Conservation (phyloP, 2,113 vertebrate genomes). For the Camarhynchus parvulus region DNA sequence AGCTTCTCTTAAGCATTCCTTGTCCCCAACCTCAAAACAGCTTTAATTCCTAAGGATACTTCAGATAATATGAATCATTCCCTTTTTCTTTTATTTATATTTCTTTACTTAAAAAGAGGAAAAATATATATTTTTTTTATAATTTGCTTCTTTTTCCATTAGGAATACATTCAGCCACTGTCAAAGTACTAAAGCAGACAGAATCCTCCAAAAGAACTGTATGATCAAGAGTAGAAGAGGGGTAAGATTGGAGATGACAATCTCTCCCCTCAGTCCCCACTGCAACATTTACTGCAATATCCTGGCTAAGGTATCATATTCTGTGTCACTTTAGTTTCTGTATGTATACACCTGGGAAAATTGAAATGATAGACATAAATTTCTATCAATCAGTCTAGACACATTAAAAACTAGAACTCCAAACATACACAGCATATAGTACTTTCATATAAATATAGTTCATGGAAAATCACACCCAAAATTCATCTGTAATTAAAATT, state of each 20-base stretch:
- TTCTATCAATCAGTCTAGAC: neutral
- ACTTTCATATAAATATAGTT: neutral
- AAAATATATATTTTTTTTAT: too few relatives aligned
- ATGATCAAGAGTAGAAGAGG: neutral
- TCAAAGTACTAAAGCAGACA: neutral
- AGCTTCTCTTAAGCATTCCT: neutral
- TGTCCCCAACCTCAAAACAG: rapidly evolving
- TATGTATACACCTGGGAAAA: neutral
- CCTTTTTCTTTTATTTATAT: neutral
- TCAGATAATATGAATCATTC: neutral
- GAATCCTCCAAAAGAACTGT: neutral
- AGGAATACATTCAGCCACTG: neutral
- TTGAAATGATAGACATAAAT: neutral
- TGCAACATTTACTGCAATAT: neutral
- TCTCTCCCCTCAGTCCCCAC: neutral
- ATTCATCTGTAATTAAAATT: neutral
- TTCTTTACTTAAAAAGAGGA: neutral
- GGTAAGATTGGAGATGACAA: neutral
- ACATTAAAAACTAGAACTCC: neutral
- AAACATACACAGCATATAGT: rapidly evolving
- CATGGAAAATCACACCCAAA: neutral
- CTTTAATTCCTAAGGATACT: neutral
- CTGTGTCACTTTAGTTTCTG: neutral
- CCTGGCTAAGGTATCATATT: neutral
- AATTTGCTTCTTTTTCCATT: neutral